Conservation (phyloP, 2,797 vertebrate genomes). For the Galaxias olidus region DNA sequence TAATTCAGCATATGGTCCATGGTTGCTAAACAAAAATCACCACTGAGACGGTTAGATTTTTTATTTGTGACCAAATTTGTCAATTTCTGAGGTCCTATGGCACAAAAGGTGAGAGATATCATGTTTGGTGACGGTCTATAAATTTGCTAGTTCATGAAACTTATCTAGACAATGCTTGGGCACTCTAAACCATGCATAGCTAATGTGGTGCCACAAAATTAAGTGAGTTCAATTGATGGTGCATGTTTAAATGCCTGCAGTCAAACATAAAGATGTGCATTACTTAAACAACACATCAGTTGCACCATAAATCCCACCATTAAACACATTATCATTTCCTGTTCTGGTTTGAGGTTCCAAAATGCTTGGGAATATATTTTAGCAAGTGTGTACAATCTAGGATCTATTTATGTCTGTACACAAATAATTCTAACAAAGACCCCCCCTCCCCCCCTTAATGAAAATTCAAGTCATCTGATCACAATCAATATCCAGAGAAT, state of each 20-base stretch:
- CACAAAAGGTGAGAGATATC: constrained; percentile 72
- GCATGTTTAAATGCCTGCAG: constrained; percentile 36
- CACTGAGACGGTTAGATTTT: constrained; percentile 42
- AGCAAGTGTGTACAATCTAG: too few species aligned
- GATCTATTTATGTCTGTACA: constrained; percentile 16
- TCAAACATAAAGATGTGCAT: constrained; percentile 58
- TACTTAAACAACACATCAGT: constrained; percentile 32
- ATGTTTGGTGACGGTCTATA: constrained; percentile 48
- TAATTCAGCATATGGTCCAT: too few species aligned
- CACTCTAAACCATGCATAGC: constrained; percentile 65
- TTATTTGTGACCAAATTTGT: constrained; percentile 64
- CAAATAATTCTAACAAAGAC: constrained; percentile 8
- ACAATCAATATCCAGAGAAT: constrained; percentile 23
- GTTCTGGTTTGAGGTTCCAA: too few species aligned
- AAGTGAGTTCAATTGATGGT: constrained; percentile 17
- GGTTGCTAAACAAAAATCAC: background rate
- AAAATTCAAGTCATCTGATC: constrained; percentile 46
- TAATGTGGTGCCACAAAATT: constrained; percentile 50
- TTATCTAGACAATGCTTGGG: constrained; percentile 44
- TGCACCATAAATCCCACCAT: background rate
- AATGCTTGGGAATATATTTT: too few species aligned
- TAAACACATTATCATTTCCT: background rate
- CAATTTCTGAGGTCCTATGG: constrained; percentile 51
- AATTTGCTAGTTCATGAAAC: constrained; percentile 49
- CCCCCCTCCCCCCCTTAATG: background rate